Evolutionary conservation across 2,888 invertebrate genomes (phyloP).

Genomic region (Parnassius glacialis): DNA sequence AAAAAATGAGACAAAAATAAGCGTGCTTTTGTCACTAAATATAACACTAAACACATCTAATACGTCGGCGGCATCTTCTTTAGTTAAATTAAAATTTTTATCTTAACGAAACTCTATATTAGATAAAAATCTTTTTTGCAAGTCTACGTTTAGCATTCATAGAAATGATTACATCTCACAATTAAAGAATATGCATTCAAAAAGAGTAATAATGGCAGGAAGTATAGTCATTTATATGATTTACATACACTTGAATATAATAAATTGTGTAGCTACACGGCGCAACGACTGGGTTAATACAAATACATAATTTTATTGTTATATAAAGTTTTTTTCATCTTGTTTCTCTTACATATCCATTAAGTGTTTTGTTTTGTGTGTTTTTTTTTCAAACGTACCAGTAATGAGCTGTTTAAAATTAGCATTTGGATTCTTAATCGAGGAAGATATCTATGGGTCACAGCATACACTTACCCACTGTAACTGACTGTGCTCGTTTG

Average conservation of each 20-base stretch:
- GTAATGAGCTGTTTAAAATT: background rate
- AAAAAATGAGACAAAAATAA: no score
- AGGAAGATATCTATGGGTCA: no score
- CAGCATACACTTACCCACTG: no score
- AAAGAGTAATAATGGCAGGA: conserved; percentile 36
- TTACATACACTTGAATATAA: conserved; percentile 30
- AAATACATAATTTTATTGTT: conserved; percentile 1
- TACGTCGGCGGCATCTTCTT: conserved; percentile 12
- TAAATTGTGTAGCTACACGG: conserved; percentile 19
- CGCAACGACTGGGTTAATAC: conserved; percentile 1
- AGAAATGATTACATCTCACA: conserved; percentile 27
- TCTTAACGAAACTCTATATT: conserved; percentile 13
- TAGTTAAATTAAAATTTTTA: conserved; percentile 21
- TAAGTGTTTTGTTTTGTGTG: conserved; percentile 1
- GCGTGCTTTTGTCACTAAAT: background rate
- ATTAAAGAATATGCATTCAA: conserved; percentile 28
- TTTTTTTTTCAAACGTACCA: background rate
- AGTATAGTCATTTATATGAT: conserved; percentile 40
- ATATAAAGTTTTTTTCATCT: conserved; percentile 11
- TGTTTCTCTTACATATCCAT: background rate
- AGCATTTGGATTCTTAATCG: no score
- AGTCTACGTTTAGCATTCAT: conserved; percentile 22
- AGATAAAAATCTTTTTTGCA: conserved; percentile 23
- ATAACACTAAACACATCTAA: conserved; percentile 3
- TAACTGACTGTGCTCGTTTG: no score